A percentile compares a stretch with the other conserved stretches of the same genome.
Conservation (phyloP, 2,888 invertebrate genomes). For the Eilema griseolum region DNA sequence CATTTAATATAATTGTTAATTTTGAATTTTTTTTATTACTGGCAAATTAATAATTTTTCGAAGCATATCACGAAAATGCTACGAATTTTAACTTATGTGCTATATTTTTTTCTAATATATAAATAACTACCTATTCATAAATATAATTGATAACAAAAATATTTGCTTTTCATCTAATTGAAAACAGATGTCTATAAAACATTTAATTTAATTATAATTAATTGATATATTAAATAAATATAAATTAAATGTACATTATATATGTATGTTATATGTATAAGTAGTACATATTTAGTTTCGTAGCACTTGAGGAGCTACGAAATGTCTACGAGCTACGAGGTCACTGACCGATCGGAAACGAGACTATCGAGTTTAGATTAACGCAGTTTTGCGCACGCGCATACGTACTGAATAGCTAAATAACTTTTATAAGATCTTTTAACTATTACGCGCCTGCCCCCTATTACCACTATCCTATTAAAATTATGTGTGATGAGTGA, state of each 20-base stretch:
- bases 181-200: too few relatives aligned
- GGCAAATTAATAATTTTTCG: conserved; percentile 24
- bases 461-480: not conserved
- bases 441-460: not conserved
- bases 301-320: conserved; percentile 71
- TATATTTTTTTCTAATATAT: not conserved
- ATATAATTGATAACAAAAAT: not conserved
- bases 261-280: conserved; percentile 39
- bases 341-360: conserved; percentile 50
- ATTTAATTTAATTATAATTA: not conserved
- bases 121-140: not conserved
- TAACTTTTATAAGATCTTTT: conserved; percentile 24
- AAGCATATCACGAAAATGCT: conserved; percentile 56
- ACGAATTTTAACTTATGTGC: conserved; percentile 28
- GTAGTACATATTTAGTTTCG: conserved; percentile 57
- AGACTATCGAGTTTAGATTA: conserved; percentile 35
- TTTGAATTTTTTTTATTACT: not conserved
- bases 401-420: conserved; percentile 17
- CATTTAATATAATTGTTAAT: not conserved
- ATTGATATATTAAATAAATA: not conserved
- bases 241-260: conserved; percentile 22
- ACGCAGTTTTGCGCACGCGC: conserved; percentile 7
- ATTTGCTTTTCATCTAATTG: not conserved
- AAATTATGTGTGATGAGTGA: not conserved
- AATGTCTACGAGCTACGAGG: conserved; percentile 74